Conservation (phyloP, 2,113 vertebrate genomes). For the Rhizomys pruinosus region DNA sequence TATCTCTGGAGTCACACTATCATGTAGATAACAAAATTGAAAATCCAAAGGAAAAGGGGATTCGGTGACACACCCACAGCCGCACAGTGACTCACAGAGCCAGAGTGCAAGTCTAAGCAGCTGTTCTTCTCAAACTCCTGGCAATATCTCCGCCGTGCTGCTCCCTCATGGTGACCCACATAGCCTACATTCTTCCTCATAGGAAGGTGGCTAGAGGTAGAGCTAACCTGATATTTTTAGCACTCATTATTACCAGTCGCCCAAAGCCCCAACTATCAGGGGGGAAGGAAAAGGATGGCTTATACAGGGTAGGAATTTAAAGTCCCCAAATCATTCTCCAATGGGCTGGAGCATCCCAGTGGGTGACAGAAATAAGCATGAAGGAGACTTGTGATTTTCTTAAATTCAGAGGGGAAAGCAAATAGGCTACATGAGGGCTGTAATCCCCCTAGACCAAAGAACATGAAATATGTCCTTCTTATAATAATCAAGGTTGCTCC, state of each 20-base stretch:
- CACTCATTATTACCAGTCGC: background rate
- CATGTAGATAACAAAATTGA: background rate
- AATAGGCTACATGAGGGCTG: background rate
- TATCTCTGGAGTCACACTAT: background rate
- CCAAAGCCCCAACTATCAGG: background rate
- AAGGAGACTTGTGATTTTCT: background rate
- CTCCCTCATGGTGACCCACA: background rate
- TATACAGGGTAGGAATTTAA: background rate
- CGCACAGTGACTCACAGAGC: background rate
- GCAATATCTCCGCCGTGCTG: background rate
- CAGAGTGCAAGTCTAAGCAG: background rate
- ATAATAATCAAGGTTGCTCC: background rate
- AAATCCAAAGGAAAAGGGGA: background rate
- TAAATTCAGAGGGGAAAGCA: background rate
- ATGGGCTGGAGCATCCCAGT: background rate
- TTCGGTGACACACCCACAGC: background rate
- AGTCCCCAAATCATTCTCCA: background rate
- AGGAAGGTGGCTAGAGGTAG: background rate
- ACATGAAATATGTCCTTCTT: background rate
- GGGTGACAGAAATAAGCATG: background rate
- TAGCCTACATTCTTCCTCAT: fast-evolving
- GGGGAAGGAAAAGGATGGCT: background rate
- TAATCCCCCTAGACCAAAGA: background rate
- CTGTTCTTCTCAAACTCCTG: background rate
- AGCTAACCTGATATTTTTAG: background rate